Evolutionary conservation across 2,888 invertebrate genomes (phyloP).

Genomic region (Cybosia mesomella): DNA sequence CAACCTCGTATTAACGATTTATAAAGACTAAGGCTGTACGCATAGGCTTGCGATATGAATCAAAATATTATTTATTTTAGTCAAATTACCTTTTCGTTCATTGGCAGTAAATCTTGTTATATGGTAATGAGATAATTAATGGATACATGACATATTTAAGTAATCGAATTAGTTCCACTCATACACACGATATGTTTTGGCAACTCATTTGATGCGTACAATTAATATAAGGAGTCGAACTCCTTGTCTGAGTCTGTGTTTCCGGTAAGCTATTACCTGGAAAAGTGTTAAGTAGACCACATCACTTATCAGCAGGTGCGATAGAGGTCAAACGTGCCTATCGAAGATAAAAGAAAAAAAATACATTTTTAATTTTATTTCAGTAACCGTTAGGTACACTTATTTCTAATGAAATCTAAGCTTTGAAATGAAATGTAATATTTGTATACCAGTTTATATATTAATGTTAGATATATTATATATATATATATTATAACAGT

Average conservation of each 20-base stretch:
- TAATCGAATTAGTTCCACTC: neutral
- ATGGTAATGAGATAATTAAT: constrained; percentile 4
- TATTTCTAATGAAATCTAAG: neutral
- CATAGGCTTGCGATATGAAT: neutral
- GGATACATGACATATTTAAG: neutral
- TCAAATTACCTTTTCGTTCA: neutral
- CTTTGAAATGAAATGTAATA: too few species aligned
- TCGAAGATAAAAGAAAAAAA: too few species aligned
- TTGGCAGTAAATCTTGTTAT: neutral
- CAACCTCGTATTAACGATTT: neutral
- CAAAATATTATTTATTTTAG: neutral
- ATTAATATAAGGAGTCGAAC: too few species aligned
- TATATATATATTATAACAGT: neutral
- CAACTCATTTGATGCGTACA: too few species aligned
- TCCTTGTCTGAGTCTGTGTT: too few species aligned
- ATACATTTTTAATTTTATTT: neutral
- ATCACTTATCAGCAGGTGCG: too few species aligned
- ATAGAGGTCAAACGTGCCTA: too few species aligned
- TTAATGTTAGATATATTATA: too few species aligned
- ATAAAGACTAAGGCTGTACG: neutral
- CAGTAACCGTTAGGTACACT: neutral
- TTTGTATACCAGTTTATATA: too few species aligned
- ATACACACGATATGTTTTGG: too few species aligned
- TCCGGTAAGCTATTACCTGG: too few species aligned
- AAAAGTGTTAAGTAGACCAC: too few species aligned